A percentile compares a stretch with the other conserved stretches of the same genome.
These are phyloP conservation scores for Lagodon rhomboides DNA, from an alignment of 2,797 vertebrate genomes.

Conservation along the genomic window DNA sequence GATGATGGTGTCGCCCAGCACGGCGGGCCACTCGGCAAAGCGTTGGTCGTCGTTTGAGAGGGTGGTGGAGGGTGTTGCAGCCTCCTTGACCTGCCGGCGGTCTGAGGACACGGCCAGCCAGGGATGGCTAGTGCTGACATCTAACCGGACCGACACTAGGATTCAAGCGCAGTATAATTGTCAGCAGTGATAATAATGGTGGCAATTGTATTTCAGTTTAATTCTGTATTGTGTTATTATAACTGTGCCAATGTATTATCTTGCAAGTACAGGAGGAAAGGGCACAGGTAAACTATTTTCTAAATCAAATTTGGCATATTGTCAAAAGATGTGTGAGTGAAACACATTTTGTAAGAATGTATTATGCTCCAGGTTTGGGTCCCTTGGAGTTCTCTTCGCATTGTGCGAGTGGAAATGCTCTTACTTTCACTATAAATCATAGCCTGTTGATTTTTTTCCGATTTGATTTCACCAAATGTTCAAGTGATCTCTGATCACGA, in stretches of 20 bases:
- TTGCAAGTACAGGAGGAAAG: neutral
- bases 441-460: too few species aligned
- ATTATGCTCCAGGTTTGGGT: too few species aligned
- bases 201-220: neutral
- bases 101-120: conserved; percentile 22
- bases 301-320: neutral
- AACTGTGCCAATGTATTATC: neutral
- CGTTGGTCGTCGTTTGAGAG: neutral
- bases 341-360: too few species aligned
- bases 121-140: neutral
- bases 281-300: too few species aligned
- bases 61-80: accelerated
- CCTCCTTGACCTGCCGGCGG: neutral
- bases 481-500: too few species aligned
- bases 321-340: too few species aligned
- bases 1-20: conserved; percentile 12
- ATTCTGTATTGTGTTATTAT: too few species aligned
- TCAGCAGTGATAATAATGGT: neutral
- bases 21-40: neutral
- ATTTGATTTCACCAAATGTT: too few species aligned
- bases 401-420: too few species aligned
- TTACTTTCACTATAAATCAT: too few species aligned
- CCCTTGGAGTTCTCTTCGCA: too few species aligned
- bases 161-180: neutral
- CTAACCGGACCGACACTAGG: conserved; percentile 9